A percentile compares a stretch with the other conserved stretches of the same genome.
These are phyloP conservation scores for Trissolcus basalis DNA, from an alignment of 1,140 invertebrate genomes.

Conservation along the genomic window DNA sequence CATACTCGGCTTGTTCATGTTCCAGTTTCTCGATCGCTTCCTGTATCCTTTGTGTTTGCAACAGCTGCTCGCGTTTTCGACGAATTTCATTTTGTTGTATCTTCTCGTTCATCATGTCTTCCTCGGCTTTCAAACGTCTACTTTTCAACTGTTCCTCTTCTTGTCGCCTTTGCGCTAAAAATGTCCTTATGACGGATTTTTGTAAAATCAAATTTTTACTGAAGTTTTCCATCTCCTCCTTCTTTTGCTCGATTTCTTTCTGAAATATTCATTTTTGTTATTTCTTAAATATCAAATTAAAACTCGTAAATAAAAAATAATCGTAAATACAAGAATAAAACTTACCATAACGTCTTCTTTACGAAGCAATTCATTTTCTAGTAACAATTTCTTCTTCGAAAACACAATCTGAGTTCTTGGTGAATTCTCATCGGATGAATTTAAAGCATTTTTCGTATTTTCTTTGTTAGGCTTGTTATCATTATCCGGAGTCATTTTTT, in stretches of 20 bases:
- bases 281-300: slow-evolving; percentile 8
- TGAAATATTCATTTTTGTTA: slow-evolving; percentile 28
- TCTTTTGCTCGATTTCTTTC: slow-evolving; percentile 62
- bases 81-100: slow-evolving; percentile 65
- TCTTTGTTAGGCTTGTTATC: slow-evolving; percentile 10
- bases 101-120: slow-evolving; percentile 62
- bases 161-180: slow-evolving; percentile 68
- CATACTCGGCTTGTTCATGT: slow-evolving; percentile 61
- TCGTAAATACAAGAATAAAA: neutral
- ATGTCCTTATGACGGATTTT: slow-evolving; percentile 61
- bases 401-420: slow-evolving; percentile 64
- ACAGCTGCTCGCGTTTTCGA: slow-evolving; percentile 70
- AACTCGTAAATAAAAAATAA: neutral
- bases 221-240: slow-evolving; percentile 70
- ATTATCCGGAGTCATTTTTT: slow-evolving; percentile 47
- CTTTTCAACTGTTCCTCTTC: slow-evolving; percentile 63
- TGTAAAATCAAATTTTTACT: slow-evolving; percentile 65
- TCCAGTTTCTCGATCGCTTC: slow-evolving; percentile 67
- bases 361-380: slow-evolving; percentile 68
- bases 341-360: slow-evolving; percentile 66
- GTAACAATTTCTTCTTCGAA: slow-evolving; percentile 68
- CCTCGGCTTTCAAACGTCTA: slow-evolving; percentile 65
- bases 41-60: slow-evolving; percentile 66
- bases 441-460: slow-evolving; percentile 16
- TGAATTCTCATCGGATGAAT: slow-evolving; percentile 48